These are phyloP conservation scores for Oncorhynchus gorbuscha DNA, from an alignment of 2,113 vertebrate species.

Conservation along the genomic window DNA sequence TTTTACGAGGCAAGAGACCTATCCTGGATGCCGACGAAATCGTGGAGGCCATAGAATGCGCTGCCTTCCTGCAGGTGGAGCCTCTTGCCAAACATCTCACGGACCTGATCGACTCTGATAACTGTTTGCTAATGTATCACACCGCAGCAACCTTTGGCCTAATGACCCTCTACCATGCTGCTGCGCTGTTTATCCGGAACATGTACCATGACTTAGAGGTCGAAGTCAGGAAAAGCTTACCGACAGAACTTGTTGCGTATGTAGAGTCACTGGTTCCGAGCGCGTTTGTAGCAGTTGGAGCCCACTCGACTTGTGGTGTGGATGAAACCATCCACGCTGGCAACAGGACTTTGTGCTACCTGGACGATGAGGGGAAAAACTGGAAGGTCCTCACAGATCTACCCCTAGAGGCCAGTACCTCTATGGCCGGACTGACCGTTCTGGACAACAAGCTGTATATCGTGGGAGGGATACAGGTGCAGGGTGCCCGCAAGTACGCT, in stretches of 20 bases:
- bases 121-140: conserved; percentile 84
- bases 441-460: conserved; percentile 87
- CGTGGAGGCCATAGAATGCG: conserved; percentile 78
- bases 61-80: conserved; percentile 83
- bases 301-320: conserved; percentile 74
- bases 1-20: conserved; percentile 76
- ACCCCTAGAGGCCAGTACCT: conserved; percentile 82
- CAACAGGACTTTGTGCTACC: conserved; percentile 85
- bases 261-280: conserved; percentile 79
- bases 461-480: conserved; percentile 81
- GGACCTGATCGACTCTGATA: conserved; percentile 78
- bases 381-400: conserved; percentile 85
- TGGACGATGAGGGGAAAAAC: conserved; percentile 77
- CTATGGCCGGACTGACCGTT: conserved; percentile 84
- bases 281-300: conserved; percentile 80
- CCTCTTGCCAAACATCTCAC: conserved; percentile 77
- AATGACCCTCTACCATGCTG: conserved; percentile 74
- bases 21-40: conserved; percentile 75
- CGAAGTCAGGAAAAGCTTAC: conserved; percentile 69
- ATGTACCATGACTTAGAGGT: conserved; percentile 68
- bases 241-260: conserved; percentile 75
- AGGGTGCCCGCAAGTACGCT: conserved; percentile 78
- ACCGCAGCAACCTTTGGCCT: conserved; percentile 83
- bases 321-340: conserved; percentile 76
- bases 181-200: conserved; percentile 82